These are phyloP conservation scores for Otocyon megalotis DNA, from an alignment of 2,113 vertebrate species.

Conservation along the genomic window DNA sequence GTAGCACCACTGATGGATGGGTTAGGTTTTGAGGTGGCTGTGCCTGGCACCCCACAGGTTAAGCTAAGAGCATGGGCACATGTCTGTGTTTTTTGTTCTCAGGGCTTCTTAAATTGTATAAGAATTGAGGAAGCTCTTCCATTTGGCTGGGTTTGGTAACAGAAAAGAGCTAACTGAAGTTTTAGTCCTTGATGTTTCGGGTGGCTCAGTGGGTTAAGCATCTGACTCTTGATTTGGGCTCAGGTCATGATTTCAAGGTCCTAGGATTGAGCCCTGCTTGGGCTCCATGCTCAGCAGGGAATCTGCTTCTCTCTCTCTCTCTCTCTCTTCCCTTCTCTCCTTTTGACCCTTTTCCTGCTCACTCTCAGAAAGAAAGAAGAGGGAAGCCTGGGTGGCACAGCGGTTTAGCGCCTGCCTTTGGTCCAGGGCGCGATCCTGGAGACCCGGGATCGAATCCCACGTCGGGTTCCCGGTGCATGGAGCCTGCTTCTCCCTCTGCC, in stretches of 20 bases:
- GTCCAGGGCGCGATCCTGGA: too few species aligned
- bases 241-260: background rate
- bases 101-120: background rate
- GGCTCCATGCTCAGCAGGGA: background rate
- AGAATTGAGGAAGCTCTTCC: background rate
- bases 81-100: background rate
- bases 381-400: too few species aligned
- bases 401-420: too few species aligned
- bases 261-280: fast-evolving
- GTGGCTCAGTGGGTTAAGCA: background rate
- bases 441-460: too few species aligned
- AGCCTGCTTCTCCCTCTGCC: too few species aligned
- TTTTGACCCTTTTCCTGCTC: too few species aligned
- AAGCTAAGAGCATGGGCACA: fast-evolving
- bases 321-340: too few species aligned
- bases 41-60: background rate
- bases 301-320: background rate
- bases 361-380: too few species aligned
- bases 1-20: too few species aligned
- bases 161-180: constrained; percentile 48
- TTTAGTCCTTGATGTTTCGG: background rate
- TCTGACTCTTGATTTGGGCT: background rate
- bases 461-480: too few species aligned
- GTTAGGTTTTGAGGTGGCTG: too few species aligned
- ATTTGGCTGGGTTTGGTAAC: constrained; percentile 38